Percentiles rank a stretch among this genome's conserved stretches.
Evolutionary conservation across 2,797 vertebrate genomes (phyloP).

Genomic region (Hyperoplus immaculatus): DNA sequence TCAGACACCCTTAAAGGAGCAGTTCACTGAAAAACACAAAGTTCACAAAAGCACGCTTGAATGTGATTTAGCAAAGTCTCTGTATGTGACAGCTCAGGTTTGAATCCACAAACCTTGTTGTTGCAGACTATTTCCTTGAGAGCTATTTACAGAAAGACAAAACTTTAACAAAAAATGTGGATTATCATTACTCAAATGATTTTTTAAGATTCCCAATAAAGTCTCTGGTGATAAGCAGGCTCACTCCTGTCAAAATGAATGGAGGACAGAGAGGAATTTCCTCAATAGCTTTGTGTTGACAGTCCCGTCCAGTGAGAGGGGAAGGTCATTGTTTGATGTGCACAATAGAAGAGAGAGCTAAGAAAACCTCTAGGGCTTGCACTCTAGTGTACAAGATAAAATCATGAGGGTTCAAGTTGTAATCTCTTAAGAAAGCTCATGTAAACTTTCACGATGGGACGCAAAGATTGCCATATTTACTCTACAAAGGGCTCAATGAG

Average conservation of each 20-base stretch:
- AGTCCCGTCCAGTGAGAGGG: conserved; percentile 83
- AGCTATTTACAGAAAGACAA: neutral
- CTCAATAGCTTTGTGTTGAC: conserved; percentile 80
- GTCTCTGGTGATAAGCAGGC: conserved; percentile 25
- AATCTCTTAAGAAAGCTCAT: conserved; percentile 40
- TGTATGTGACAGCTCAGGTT: neutral
- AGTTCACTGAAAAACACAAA: neutral
- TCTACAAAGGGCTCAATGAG: conserved; percentile 3
- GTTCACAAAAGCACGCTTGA: neutral
- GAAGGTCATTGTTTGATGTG: conserved; percentile 90
- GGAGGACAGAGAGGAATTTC: conserved; percentile 77
- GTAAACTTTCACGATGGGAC: conserved; percentile 15
- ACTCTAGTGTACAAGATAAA: conserved; percentile 27
- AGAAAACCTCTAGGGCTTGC: conserved; percentile 34
- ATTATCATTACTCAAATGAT: neutral
- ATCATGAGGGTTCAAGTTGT: conserved; percentile 35
- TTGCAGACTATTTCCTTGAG: neutral
- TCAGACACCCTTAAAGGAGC: neutral
- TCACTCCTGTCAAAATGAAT: conserved; percentile 59
- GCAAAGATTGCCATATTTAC: conserved; percentile 2
- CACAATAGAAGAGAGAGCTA: conserved; percentile 86
- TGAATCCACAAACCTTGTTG: neutral
- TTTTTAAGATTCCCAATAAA: conserved; percentile 14
- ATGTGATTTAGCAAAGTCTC: neutral
- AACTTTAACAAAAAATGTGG: neutral